phyloP scores from a whole-genome alignment of 2,888 invertebrate species.

The Ramazzottius varieornatus region DNA sequence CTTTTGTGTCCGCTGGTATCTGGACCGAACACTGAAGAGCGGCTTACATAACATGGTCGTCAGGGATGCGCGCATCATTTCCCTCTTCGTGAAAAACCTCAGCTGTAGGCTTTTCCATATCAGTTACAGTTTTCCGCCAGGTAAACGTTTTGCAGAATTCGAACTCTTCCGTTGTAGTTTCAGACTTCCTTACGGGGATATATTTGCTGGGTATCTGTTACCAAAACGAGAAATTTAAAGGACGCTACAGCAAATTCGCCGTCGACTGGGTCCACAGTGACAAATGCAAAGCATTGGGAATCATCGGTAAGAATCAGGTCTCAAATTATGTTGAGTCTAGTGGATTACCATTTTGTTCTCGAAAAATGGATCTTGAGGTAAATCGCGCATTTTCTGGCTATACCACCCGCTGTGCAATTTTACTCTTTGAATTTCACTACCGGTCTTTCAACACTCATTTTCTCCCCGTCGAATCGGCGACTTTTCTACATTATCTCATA shows the following conservation, averaged over 20 bases:
- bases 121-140: neutral
- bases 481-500: too few species aligned
- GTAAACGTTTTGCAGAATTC: neutral
- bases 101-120: neutral
- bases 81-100: neutral
- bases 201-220: neutral
- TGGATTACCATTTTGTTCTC: too few species aligned
- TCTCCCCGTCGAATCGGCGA: too few species aligned
- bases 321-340: too few species aligned
- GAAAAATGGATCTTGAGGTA: too few species aligned
- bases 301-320: neutral
- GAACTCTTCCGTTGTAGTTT: neutral
- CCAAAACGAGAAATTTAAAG: neutral
- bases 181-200: neutral
- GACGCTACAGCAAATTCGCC: neutral
- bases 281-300: neutral
- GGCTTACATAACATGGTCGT: neutral
- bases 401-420: too few species aligned
- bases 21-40: neutral
- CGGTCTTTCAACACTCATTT: too few species aligned
- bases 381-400: too few species aligned
- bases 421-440: too few species aligned
- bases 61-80: neutral
- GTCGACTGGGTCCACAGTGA: neutral
- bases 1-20: neutral